A percentile compares a stretch with the other conserved stretches of the same genome.
Evolutionary conservation across 1,140 invertebrate species (phyloP).

Genomic region (Geopemphigus sp.): DNA sequence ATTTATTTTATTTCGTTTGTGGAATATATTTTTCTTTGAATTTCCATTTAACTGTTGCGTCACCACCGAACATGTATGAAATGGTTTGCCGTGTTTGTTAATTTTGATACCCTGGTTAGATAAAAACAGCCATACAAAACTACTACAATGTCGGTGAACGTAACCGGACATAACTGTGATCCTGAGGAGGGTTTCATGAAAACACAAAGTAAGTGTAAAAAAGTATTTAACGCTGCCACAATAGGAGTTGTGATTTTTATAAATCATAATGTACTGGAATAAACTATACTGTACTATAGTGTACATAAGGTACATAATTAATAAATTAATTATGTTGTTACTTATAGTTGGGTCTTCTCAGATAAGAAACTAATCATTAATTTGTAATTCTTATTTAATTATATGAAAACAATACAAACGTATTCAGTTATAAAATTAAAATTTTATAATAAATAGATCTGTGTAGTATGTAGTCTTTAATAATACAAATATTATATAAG

Average conservation of each 20-base stretch:
- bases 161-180: constrained; percentile 21
- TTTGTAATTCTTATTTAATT: too few relatives aligned
- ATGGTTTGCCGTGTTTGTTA: not conserved
- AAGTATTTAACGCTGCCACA: not conserved
- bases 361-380: too few relatives aligned
- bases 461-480: too few relatives aligned
- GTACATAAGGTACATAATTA: too few relatives aligned
- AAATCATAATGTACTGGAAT: not conserved
- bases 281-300: too few relatives aligned
- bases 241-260: not conserved
- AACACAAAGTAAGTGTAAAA: constrained; percentile 21
- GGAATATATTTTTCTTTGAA: not conserved
- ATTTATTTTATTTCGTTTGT: not conserved
- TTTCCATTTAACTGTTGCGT: not conserved
- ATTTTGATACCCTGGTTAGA: not conserved
- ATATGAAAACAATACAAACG: too few relatives aligned
- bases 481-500: too few relatives aligned
- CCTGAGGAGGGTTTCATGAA: constrained; percentile 13
- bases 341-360: too few relatives aligned
- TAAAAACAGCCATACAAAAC: not conserved
- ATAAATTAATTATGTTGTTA: too few relatives aligned
- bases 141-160: constrained; percentile 9
- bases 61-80: not conserved
- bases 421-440: too few relatives aligned
- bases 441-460: too few relatives aligned